Conservation (phyloP, 2,113 vertebrate species). For the Murina feae region DNA sequence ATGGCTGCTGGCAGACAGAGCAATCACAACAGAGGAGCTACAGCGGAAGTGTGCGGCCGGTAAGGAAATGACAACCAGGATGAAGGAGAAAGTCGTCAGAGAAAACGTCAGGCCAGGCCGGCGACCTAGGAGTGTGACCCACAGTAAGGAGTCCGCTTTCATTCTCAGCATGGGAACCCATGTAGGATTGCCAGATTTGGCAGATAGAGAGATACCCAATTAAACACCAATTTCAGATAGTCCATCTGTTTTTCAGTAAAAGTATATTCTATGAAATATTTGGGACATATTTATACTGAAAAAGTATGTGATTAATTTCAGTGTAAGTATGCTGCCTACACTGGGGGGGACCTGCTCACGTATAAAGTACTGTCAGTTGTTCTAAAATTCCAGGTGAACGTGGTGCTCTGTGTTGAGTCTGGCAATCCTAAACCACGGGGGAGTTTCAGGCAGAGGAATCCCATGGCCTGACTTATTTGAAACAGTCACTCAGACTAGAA, state of each 20-base stretch:
- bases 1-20: not conserved
- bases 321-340: not conserved
- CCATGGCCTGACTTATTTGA: not conserved
- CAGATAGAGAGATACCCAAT: not conserved
- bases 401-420: not conserved
- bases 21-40: not conserved
- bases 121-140: not conserved
- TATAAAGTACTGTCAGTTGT: not conserved
- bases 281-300: not conserved
- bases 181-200: not conserved
- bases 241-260: not conserved
- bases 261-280: not conserved
- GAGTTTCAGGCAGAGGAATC: not conserved
- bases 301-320: not conserved
- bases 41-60: not conserved
- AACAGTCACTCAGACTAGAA: not conserved
- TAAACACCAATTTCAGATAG: not conserved
- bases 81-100: not conserved
- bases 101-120: no score
- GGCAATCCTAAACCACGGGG: not conserved
- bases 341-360: not conserved
- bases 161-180: not conserved
- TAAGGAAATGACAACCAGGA: not conserved
- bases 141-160: not conserved
- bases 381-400: not conserved